A percentile compares a stretch with the other conserved stretches of the same genome.
Conservation (phyloP, 2,797 vertebrate species). For the Odontamblyopus lacepedii region DNA sequence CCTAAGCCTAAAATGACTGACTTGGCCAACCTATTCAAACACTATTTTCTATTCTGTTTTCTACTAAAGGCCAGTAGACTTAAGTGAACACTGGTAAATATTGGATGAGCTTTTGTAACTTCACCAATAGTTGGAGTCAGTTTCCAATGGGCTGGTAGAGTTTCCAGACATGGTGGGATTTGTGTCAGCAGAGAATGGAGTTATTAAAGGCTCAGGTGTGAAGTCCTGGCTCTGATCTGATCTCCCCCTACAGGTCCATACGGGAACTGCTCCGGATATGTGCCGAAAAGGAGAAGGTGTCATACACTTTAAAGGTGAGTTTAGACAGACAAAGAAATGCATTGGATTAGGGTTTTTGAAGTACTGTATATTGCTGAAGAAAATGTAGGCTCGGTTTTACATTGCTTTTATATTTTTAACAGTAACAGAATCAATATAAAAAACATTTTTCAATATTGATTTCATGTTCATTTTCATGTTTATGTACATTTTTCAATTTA, state of each 20-base stretch:
- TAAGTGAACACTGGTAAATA: slow-evolving; percentile 37
- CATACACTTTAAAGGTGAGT: slow-evolving; percentile 65
- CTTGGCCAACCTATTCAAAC: background rate
- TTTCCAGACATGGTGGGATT: slow-evolving; percentile 26
- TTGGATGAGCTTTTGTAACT: slow-evolving; percentile 17
- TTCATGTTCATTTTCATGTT: no score
- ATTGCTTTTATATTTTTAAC: no score
- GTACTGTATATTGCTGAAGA: no score
- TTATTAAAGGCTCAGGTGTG: background rate
- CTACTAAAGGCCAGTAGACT: background rate
- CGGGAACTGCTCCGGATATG: slow-evolving; percentile 70
- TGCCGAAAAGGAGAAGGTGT: slow-evolving; percentile 61
- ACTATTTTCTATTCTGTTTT: background rate
- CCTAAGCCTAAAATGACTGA: background rate
- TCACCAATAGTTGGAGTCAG: slow-evolving; percentile 1
- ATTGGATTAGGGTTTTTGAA: no score
- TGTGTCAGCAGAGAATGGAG: slow-evolving; percentile 3
- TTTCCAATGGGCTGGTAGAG: slow-evolving; percentile 29
- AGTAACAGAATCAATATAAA: no score
- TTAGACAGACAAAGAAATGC: background rate
- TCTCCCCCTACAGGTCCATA: slow-evolving; percentile 57
- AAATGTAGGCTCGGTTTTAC: no score
- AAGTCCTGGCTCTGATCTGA: background rate
- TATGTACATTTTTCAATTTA: no score
- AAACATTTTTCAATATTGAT: no score